A percentile compares a stretch with the other conserved stretches of the same genome.
These are phyloP conservation scores for Synergus gifuensis DNA, from an alignment of 2,888 invertebrate genomes.

Conservation along the genomic window DNA sequence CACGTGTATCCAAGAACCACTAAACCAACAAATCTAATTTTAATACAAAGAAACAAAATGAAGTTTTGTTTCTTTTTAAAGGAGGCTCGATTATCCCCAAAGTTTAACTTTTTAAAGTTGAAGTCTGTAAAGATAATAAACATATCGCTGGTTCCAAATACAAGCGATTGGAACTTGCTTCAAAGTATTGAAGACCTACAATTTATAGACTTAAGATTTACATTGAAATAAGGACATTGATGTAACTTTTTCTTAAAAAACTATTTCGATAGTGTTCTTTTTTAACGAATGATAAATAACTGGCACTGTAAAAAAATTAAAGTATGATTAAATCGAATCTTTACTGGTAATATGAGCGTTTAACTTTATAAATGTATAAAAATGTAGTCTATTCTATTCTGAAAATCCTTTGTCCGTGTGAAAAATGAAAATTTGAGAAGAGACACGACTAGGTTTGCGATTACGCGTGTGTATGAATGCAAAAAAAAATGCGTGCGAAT, in stretches of 20 bases:
- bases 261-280: background rate
- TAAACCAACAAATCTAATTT: background rate
- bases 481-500: slow-evolving; percentile 53
- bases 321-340: background rate
- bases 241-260: background rate
- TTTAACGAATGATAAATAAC: background rate
- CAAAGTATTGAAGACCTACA: background rate
- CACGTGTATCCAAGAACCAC: background rate
- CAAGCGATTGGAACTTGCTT: background rate
- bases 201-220: background rate
- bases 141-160: slow-evolving; percentile 20
- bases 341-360: background rate
- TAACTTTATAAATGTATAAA: background rate
- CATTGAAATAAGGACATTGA: background rate
- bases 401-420: background rate
- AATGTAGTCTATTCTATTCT: background rate
- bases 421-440: background rate
- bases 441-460: slow-evolving; percentile 34
- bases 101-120: slow-evolving; percentile 9
- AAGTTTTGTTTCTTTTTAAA: slow-evolving; percentile 7
- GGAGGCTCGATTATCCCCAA: slow-evolving; percentile 25
- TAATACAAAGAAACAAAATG: background rate
- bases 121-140: slow-evolving; percentile 14
- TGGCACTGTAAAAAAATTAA: background rate
- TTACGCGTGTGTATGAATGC: slow-evolving; percentile 54